Evolutionary conservation across 2,113 vertebrate species (phyloP), one percentile per base, ranked within the genome.

Genomic region (Hippocampus guttulatus): DNA sequence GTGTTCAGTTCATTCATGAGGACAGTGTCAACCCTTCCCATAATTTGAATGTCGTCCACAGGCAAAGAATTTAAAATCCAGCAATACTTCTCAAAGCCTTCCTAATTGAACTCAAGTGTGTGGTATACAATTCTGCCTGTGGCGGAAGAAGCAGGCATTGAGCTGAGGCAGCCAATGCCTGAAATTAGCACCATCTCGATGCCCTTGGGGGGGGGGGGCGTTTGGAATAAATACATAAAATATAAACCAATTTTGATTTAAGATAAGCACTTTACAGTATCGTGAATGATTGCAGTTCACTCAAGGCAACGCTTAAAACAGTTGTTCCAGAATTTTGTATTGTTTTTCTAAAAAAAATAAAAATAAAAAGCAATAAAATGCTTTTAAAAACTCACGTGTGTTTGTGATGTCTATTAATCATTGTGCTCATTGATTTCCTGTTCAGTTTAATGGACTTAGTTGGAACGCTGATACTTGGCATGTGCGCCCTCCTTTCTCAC

Each of bases 191-290:
- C 77, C 81, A 72, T 84, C 75, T 71, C 62, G 74, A 23, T 72
- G 77, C 84, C 69, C 84, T 79, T 67, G 72, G 84, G 33, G 30
- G 27, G 30, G 77, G 81, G 71, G 61, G 33, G 76, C 67, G 81
- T 85, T 71, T 79, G 63, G 84, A 76, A 80, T 71, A 62, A 81
- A 73, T 75, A 70, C 71, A 77, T 71, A 70, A 25, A 77, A 75
- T 85, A 80, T 69, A 87, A 87, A 79, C 78, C 81, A 84, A 80
- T 81, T 80, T 84, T 88, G 88, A 88, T 91, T 91, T 85, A 83
- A 93, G 93, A 91, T 85, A 94, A 96, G 95, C 96, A 98, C 97
- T 98, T 98, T 95, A 93, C 93, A 90, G 91, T 93, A 94, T 91
- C 94, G 93, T 93, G 92, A 94, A 84, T 95, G 93, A 94, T 92